Evolutionary conservation across 2,888 invertebrate species (phyloP).

Genomic region (Mesorhabditis sp.): DNA sequence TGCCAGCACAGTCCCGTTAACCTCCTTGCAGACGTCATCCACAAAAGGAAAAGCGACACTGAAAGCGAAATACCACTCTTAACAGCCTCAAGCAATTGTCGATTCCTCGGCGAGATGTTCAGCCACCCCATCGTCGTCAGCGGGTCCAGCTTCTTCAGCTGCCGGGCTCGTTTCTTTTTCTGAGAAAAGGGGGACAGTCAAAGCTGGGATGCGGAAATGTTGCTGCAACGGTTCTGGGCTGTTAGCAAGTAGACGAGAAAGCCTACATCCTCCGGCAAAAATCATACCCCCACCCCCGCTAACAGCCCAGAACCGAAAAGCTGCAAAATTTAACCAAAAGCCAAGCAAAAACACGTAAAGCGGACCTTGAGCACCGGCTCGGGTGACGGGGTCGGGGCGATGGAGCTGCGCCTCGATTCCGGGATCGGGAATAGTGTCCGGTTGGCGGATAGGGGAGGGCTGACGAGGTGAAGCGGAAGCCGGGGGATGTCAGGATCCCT

Average conservation of each 20-base stretch:
- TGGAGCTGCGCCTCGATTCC: constrained; percentile 10
- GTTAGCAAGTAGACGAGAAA: no score
- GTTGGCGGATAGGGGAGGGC: constrained; percentile 20
- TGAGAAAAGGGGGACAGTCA: constrained; percentile 17
- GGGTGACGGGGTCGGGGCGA: constrained; percentile 14
- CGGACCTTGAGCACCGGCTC: constrained; percentile 36
- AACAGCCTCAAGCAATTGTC: constrained; percentile 18
- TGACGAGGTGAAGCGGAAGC: constrained; percentile 14
- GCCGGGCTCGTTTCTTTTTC: constrained; percentile 43
- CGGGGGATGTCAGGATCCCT: constrained; percentile 9
- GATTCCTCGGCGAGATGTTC: constrained; percentile 46
- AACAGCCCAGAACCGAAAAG: background rate
- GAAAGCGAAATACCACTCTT: background rate
- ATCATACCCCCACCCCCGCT: no score
- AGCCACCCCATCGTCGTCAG: constrained; percentile 49
- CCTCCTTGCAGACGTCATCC: background rate
- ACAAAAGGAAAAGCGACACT: no score
- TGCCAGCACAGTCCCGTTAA: no score
- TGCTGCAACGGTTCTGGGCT: no score
- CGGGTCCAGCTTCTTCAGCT: constrained; percentile 41
- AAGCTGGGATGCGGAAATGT: background rate
- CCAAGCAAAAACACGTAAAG: background rate
- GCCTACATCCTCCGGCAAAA: no score
- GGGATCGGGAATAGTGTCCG: constrained; percentile 17
- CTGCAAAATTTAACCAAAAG: background rate